These are phyloP conservation scores for Cephus pygmeus DNA, from an alignment of 2,888 invertebrate species.

Conservation along the genomic window DNA sequence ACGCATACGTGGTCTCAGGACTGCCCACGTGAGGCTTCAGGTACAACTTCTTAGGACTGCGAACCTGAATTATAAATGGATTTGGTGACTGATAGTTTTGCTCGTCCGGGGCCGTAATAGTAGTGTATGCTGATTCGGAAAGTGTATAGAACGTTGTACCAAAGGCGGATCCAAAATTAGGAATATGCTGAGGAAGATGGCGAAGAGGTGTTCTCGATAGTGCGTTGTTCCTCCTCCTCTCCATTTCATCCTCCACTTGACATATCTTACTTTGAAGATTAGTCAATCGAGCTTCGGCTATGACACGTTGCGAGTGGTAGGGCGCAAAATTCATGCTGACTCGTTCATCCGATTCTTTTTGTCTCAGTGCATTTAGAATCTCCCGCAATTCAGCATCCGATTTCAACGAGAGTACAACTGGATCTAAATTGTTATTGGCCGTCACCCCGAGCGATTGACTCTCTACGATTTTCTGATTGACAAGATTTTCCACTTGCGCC, in stretches of 20 bases:
- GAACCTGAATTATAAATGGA: slow-evolving; percentile 43
- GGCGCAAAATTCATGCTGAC: slow-evolving; percentile 54
- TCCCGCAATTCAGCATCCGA: slow-evolving; percentile 54
- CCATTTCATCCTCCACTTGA: slow-evolving; percentile 54
- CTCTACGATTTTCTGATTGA: slow-evolving; percentile 50
- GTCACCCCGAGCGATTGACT: slow-evolving; percentile 44
- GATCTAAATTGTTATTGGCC: slow-evolving; percentile 40
- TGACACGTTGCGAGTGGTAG: slow-evolving; percentile 49
- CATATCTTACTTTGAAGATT: slow-evolving; percentile 54
- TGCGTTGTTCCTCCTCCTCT: slow-evolving; percentile 35
- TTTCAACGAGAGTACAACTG: slow-evolving; percentile 44
- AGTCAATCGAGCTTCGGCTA: slow-evolving; percentile 48
- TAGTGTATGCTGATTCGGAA: neutral
- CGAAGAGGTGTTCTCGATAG: slow-evolving; percentile 19
- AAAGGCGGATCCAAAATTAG: neutral
- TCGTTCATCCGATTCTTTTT: slow-evolving; percentile 57
- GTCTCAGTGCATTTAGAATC: slow-evolving; percentile 43
- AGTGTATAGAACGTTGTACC: slow-evolving; percentile 14
- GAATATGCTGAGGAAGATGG: neutral
- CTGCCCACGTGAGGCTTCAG: slow-evolving; percentile 51
- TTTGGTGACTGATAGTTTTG: slow-evolving; percentile 45
- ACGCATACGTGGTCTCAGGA: slow-evolving; percentile 44
- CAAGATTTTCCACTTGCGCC: slow-evolving; percentile 46
- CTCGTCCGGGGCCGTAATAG: neutral
- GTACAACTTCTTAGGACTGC: slow-evolving; percentile 46